A percentile compares a stretch with the other conserved stretches of the same genome.
phyloP scores from a whole-genome alignment of 2,113 vertebrate genomes.

The Hippocampus comes region DNA sequence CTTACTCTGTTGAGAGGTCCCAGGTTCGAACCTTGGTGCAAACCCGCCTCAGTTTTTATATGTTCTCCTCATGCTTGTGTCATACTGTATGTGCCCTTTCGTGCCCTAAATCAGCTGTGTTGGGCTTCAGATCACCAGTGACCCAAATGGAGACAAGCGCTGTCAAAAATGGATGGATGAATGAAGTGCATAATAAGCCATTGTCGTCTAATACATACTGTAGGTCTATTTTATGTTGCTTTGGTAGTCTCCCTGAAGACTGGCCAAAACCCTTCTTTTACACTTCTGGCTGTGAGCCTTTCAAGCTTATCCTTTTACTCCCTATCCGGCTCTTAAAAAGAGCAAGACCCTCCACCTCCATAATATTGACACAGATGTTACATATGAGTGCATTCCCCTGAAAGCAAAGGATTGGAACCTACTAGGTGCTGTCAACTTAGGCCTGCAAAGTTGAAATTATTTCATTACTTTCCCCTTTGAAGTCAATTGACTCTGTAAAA shows the following conservation, averaged over 20 bases:
- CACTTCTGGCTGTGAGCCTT: conserved; percentile 24
- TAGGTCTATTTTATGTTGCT: conserved; percentile 8
- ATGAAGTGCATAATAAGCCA: background rate
- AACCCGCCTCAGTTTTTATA: too few species aligned
- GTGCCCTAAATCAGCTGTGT: too few species aligned
- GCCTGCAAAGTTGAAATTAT: conserved; percentile 38
- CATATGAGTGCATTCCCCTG: conserved; percentile 57
- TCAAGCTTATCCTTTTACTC: conserved; percentile 45
- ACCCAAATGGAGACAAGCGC: background rate
- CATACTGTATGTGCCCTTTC: background rate
- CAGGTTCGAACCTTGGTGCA: too few species aligned
- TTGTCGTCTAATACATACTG: background rate
- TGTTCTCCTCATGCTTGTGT: background rate
- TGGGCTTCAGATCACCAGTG: too few species aligned
- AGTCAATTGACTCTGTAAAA: conserved; percentile 25
- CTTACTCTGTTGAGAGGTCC: too few species aligned
- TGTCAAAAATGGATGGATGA: background rate
- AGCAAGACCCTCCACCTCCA: conserved; percentile 59
- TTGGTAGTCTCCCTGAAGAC: conserved; percentile 9
- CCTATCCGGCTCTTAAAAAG: conserved; percentile 57
- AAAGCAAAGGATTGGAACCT: conserved; percentile 28
- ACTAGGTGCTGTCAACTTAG: conserved; percentile 24
- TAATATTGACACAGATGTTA: conserved; percentile 80
- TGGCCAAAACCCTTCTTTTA: conserved; percentile 29
- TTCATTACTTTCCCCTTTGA: conserved; percentile 31